Percentiles rank a stretch among this genome's conserved stretches.
Conservation (phyloP, 2,797 vertebrate species). For the Aulostomus chinensis region DNA sequence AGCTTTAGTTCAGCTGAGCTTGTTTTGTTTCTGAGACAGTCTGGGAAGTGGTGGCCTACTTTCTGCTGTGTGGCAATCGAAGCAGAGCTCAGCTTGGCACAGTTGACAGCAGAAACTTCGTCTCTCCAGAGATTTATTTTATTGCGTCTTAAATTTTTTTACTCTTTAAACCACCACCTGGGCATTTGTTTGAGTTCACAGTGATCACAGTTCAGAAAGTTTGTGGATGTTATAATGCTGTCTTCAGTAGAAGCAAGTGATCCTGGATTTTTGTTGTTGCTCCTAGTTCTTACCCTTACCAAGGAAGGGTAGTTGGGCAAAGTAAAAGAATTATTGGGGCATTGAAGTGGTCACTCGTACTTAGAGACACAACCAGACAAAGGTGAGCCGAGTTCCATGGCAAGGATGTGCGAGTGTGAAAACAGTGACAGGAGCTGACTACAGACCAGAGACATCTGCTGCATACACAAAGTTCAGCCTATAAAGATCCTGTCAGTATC, state of each 20-base stretch:
- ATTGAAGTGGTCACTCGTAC: too few species aligned
- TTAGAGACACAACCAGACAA: too few species aligned
- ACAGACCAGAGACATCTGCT: neutral
- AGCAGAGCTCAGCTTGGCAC: constrained; percentile 4
- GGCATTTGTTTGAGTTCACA: neutral
- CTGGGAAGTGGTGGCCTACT: constrained; percentile 26
- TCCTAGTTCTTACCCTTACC: too few species aligned
- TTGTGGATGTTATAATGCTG: neutral
- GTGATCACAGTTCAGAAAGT: neutral
- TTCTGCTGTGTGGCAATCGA: constrained; percentile 12
- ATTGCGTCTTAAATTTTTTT: constrained; percentile 2
- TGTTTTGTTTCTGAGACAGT: constrained; percentile 3
- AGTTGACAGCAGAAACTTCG: neutral
- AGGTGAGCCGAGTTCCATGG: too few species aligned
- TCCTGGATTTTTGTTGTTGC: neutral
- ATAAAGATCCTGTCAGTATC: neutral
- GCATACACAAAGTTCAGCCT: neutral
- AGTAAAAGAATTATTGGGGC: too few species aligned
- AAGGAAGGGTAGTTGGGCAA: too few species aligned
- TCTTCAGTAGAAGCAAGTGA: neutral
- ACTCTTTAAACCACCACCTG: neutral
- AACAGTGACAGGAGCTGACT: neutral
- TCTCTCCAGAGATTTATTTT: constrained; percentile 5
- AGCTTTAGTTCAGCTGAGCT: constrained; percentile 1
- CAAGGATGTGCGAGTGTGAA: neutral